Evolutionary conservation across 2,888 invertebrate species (phyloP).

Genomic region (Aspidiotus destructor): DNA sequence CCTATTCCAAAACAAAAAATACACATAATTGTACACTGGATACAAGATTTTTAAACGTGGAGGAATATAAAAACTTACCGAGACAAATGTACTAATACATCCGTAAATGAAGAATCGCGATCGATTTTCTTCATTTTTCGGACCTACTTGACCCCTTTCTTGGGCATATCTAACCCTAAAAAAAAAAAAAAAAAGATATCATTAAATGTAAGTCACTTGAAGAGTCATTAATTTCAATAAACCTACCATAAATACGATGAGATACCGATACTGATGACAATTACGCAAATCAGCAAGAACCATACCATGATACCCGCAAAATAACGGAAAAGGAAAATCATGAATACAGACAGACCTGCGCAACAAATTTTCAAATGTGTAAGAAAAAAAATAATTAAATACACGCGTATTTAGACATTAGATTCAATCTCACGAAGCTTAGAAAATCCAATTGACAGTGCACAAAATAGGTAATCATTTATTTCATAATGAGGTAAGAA

Average conservation of each 20-base stretch:
- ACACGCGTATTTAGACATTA: background rate
- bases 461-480: too few species aligned
- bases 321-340: slow-evolving; percentile 49
- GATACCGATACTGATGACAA: slow-evolving; percentile 47
- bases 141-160: slow-evolving; percentile 11
- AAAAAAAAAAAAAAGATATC: background rate
- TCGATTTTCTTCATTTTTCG: background rate
- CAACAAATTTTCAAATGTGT: too few species aligned
- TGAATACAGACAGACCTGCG: slow-evolving; percentile 49
- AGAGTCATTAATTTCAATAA: background rate
- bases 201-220: background rate
- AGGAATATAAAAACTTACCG: background rate
- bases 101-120: background rate
- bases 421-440: background rate
- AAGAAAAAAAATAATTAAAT: slow-evolving; percentile 32
- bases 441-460: too few species aligned
- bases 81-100: background rate
- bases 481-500: too few species aligned
- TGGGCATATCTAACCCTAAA: slow-evolving; percentile 20
- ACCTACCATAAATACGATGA: slow-evolving; percentile 53
- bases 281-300: slow-evolving; percentile 49
- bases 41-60: background rate
- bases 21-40: background rate
- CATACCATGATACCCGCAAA: slow-evolving; percentile 54
- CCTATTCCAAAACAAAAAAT: slow-evolving; percentile 38